phyloP scores from a whole-genome alignment of 2,888 invertebrate genomes.

The Tuta absoluta region DNA sequence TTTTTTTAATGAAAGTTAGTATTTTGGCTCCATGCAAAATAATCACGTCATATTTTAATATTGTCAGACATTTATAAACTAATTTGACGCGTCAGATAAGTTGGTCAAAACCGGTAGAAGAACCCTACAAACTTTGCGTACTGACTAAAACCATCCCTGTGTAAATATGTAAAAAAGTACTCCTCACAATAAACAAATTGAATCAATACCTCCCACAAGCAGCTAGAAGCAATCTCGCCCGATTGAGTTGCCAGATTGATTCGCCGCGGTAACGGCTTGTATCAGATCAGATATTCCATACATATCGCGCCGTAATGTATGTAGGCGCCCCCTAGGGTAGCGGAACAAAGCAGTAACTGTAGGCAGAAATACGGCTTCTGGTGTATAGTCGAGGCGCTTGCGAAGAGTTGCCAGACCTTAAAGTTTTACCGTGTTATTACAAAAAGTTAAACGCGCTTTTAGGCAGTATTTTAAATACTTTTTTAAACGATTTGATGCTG shows the following conservation, averaged over 20 bases:
- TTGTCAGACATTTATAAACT: too few species aligned
- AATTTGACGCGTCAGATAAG: too few species aligned
- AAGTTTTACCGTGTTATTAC: too few species aligned
- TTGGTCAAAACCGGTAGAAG: too few species aligned
- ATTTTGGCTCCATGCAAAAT: too few species aligned
- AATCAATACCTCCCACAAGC: constrained; percentile 3
- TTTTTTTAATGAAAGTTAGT: too few species aligned
- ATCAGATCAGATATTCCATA: constrained; percentile 7
- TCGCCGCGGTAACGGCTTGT: constrained; percentile 2
- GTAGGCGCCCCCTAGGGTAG: background rate
- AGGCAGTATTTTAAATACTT: too few species aligned
- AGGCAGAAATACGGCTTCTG: background rate
- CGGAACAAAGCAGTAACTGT: background rate
- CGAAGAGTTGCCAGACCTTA: background rate
- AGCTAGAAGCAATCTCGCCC: background rate
- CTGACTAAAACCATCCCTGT: too few species aligned
- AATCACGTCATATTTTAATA: too few species aligned
- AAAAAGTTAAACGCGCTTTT: too few species aligned
- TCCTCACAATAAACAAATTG: constrained; percentile 3
- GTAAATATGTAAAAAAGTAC: background rate
- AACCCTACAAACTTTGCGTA: too few species aligned
- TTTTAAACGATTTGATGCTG: too few species aligned
- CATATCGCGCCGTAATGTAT: constrained; percentile 10
- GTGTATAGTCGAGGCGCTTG: background rate
- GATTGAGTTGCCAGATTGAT: constrained; percentile 7